Evolutionary conservation across 1,140 invertebrate genomes (phyloP).

Genomic region (Nylanderia fulva): DNA sequence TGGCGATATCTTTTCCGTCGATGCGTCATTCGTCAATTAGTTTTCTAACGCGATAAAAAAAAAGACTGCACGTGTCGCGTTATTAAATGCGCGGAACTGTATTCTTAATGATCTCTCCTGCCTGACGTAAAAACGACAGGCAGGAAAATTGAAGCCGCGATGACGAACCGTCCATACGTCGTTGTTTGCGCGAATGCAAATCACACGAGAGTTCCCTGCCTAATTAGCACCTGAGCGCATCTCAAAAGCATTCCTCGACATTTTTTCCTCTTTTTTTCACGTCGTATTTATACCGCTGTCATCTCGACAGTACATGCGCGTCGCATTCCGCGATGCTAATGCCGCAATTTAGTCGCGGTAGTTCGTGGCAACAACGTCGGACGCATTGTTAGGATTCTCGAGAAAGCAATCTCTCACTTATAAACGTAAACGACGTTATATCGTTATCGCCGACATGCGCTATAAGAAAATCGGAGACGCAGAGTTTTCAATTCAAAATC

Average conservation of each 20-base stretch:
- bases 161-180: too few species aligned
- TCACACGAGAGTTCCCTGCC: not conserved
- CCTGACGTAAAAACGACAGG: too few species aligned
- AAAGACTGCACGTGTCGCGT: not conserved
- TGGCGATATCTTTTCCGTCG: too few species aligned
- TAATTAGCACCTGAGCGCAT: not conserved
- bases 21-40: conserved; percentile 19
- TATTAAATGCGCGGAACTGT: not conserved
- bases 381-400: not conserved
- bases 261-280: not conserved
- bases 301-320: not conserved
- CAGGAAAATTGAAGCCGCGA: not conserved
- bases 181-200: conserved; percentile 45
- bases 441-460: not conserved
- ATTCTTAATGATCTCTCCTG: not conserved
- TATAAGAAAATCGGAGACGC: too few species aligned
- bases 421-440: not conserved
- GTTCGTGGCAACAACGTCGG: not conserved
- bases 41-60: not conserved
- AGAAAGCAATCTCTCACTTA: not conserved
- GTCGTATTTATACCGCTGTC: too few species aligned
- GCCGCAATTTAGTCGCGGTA: conserved; percentile 11
- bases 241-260: not conserved
- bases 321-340: not conserved
- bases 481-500: too few species aligned